Base-by-base conservation (phyloP, 2,888 invertebrate genomes). In the Deroplatys truncata region DNA sequence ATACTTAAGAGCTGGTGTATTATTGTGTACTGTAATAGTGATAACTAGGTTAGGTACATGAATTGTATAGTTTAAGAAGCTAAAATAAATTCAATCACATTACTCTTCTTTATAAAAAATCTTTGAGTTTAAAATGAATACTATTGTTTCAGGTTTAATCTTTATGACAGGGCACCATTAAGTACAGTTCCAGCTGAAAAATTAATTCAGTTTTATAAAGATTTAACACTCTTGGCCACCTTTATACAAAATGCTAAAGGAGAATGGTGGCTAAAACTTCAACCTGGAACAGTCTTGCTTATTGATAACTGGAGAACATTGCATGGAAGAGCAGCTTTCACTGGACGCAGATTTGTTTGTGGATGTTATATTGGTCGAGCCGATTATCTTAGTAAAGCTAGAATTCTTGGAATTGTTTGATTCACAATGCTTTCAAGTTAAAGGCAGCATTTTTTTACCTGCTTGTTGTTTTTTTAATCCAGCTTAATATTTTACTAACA, bases 241-340 rank as follows among this genome's bases (percentile, higher is more conserved):
- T 94, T 95, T 91, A 94, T 96, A 31, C 93, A 94, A 86, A 93
- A 94, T 16, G 92, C 93, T 0, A 92, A 93, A 1, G 94, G 94
- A 91, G 95, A 95, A 91, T 96, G 95, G 95, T 93, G 93, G 91
- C 93, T 96, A 43, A 95, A 96, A 93, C 92, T 96, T 13, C 92
- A 92, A 84, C 97, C 97, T 89, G 97, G 97, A 31, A 95, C 94
- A 25, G 95, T 97, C 16, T 93, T 97, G 91, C 95, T 96, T 88
- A 95, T 97, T 92, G 97, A 98, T 92, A 98, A 98, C 93, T 97
- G 97, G 95, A 94, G 98, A 89, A 94, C 97, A 1, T 93, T 97
- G 2, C 98, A 98, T 92, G 97, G 97, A 0, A 94, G 97, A 86
- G 94, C 95, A 1, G 94, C 94, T 0, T 98, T 96, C 92, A 94